Conservation (phyloP, 2,797 vertebrate species). For the Peromyscus aztecus region DNA sequence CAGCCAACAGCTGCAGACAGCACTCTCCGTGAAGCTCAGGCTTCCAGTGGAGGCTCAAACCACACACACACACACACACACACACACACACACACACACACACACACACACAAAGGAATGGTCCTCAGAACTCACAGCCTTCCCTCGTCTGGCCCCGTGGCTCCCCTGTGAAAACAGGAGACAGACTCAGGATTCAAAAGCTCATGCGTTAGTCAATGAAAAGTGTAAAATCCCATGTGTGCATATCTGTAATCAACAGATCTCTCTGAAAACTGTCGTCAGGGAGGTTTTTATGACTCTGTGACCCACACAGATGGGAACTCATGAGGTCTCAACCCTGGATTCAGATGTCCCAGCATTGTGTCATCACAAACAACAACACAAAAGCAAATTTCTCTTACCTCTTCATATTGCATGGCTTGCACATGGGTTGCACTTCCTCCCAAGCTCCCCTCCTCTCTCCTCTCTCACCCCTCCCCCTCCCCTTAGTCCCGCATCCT, state of each 20-base stretch:
- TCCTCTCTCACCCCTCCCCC: background rate
- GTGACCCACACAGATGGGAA: background rate
- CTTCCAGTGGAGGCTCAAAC: background rate
- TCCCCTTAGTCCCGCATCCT: background rate
- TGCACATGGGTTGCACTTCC: background rate
- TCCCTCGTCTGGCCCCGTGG: background rate
- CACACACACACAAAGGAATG: too few species aligned
- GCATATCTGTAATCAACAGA: background rate
- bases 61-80: too few species aligned
- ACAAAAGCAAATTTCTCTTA: background rate
- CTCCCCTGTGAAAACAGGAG: background rate
- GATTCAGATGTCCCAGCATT: background rate
- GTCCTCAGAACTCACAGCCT: background rate
- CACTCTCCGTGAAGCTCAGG: background rate
- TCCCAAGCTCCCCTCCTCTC: background rate
- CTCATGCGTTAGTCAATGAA: background rate
- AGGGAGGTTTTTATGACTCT: accelerated
- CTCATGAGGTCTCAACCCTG: background rate
- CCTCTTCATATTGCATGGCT: background rate
- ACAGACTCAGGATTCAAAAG: background rate
- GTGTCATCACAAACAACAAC: background rate
- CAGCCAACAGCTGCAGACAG: too few species aligned
- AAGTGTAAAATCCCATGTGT: background rate
- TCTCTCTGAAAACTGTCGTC: background rate
- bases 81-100: too few species aligned